Conservation (phyloP, 2,888 invertebrate genomes). For the Hemicrepidius hirtus region DNA sequence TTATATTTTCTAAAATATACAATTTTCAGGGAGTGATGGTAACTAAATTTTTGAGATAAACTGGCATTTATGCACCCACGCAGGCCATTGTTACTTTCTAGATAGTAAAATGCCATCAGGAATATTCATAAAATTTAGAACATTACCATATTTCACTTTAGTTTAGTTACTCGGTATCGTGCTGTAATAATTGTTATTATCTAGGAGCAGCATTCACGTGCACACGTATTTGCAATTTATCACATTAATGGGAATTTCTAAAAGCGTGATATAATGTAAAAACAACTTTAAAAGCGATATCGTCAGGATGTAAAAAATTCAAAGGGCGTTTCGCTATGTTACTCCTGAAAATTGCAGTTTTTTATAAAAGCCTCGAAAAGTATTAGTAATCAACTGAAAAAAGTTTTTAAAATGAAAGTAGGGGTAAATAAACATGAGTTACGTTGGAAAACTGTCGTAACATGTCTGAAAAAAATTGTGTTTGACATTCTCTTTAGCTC, state of each 20-base stretch:
- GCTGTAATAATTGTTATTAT: background rate
- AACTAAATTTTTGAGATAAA: background rate
- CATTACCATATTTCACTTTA: slow-evolving; percentile 2
- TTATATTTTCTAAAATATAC: too few species aligned
- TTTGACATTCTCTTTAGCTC: too few species aligned
- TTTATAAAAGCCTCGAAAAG: too few species aligned
- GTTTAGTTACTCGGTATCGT: background rate
- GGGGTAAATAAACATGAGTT: too few species aligned
- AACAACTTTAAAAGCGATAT: slow-evolving; percentile 1
- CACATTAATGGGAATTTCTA: background rate
- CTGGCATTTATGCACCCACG: slow-evolving; percentile 6
- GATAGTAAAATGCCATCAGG: background rate
- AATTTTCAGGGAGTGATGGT: background rate
- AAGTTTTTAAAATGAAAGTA: background rate
- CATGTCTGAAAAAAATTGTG: too few species aligned
- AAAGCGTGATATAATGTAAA: slow-evolving; percentile 9
- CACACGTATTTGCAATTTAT: slow-evolving; percentile 15
- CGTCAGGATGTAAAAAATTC: background rate
- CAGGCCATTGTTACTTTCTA: slow-evolving; percentile 1
- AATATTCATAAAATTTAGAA: background rate
- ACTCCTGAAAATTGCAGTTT: too few species aligned
- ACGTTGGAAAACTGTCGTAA: too few species aligned
- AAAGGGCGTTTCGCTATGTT: background rate
- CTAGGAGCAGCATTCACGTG: slow-evolving; percentile 5
- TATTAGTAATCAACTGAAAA: too few species aligned